phyloP scores from a whole-genome alignment of 2,797 vertebrate genomes.

The Tragelaphus oryx region DNA sequence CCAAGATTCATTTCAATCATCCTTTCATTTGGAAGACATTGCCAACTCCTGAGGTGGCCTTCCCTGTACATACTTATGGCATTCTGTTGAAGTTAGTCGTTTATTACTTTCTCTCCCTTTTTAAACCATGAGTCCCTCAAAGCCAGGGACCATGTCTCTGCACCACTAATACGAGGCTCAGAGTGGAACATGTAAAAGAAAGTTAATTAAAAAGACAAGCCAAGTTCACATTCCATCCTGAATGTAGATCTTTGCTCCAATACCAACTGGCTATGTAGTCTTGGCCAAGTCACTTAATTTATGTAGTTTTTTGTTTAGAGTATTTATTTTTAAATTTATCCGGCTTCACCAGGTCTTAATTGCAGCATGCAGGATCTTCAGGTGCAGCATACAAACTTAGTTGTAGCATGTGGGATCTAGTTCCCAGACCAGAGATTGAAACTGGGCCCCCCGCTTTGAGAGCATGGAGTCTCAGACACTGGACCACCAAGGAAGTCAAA shows the following conservation, averaged over 20 bases:
- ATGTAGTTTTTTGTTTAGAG: not conserved
- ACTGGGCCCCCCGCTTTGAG: not conserved
- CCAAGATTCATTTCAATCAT: not conserved
- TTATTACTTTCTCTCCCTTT: not conserved
- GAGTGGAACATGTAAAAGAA: not conserved
- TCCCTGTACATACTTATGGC: rapidly evolving
- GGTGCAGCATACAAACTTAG: not conserved
- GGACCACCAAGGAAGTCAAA: not conserved
- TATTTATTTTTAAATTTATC: not conserved
- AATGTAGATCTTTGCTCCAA: not conserved
- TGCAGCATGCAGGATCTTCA: not conserved
- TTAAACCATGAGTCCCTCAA: not conserved
- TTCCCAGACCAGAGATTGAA: not conserved
- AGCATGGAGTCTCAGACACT: not conserved
- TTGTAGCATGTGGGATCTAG: not conserved
- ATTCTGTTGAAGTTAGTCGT: not conserved
- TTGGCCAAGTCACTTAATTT: not conserved
- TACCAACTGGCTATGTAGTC: not conserved
- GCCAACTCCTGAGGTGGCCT: not conserved
- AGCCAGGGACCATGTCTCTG: not conserved
- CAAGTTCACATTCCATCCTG: not conserved
- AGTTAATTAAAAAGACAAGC: not conserved
- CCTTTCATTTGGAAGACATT: not conserved
- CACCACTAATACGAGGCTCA: not conserved
- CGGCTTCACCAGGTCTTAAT: not conserved